phyloP scores from a whole-genome alignment of 1,140 invertebrate genomes.

The Plectrocnemia conspersa region DNA sequence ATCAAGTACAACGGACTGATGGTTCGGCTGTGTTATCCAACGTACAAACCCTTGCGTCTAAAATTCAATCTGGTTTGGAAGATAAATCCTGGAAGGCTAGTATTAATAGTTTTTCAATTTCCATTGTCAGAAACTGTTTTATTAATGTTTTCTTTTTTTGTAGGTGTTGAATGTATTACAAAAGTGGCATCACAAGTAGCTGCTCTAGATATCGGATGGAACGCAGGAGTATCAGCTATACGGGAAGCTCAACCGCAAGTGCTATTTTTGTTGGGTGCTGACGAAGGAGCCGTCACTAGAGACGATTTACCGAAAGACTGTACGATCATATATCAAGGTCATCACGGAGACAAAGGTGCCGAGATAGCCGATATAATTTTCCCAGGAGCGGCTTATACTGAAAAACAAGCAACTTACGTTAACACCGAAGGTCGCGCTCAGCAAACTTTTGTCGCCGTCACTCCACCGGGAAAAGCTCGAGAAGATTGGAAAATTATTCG shows the following conservation, averaged over 20 bases:
- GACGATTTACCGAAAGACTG: conserved; percentile 77
- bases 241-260: conserved; percentile 70
- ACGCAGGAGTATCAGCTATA: conserved; percentile 69
- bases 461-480: conserved; percentile 87
- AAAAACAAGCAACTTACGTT: conserved; percentile 94
- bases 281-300: conserved; percentile 74
- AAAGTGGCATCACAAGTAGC: conserved; percentile 88
- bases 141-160: conserved; percentile 45
- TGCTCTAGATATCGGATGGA: conserved; percentile 93
- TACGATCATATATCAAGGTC: conserved; percentile 93
- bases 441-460: conserved; percentile 84
- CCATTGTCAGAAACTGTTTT: neutral
- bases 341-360: conserved; percentile 94
- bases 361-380: conserved; percentile 89
- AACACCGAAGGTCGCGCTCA: conserved; percentile 98
- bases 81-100: conserved; percentile 46
- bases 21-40: conserved; percentile 71
- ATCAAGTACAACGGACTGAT: conserved; percentile 74
- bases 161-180: conserved; percentile 89
- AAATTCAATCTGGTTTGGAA: conserved; percentile 45
- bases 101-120: conserved; percentile 2
- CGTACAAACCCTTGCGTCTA: conserved; percentile 65
- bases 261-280: conserved; percentile 88
- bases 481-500: conserved; percentile 99
- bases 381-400: conserved; percentile 97